Conservation (phyloP, 1,140 invertebrate genomes). For the Leptopilina clavipes region DNA sequence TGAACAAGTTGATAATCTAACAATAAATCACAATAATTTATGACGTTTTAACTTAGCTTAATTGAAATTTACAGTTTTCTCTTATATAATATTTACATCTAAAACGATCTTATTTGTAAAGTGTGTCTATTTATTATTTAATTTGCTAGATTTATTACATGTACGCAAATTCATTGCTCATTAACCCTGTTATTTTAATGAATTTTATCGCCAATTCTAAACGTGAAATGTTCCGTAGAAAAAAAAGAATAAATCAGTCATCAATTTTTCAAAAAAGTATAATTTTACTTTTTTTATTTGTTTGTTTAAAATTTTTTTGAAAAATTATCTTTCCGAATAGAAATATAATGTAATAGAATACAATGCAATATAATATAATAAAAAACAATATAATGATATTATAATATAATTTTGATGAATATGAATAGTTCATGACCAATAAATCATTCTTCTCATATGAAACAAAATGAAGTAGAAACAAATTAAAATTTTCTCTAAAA, state of each 20-base stretch:
- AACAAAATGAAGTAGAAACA: too few relatives aligned
- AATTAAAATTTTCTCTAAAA: too few relatives aligned
- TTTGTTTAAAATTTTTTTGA: too few relatives aligned
- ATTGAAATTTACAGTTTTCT: conserved; percentile 23
- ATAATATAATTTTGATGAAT: too few relatives aligned
- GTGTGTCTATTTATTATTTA: conserved; percentile 5
- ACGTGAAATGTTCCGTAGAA: background rate
- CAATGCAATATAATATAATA: too few relatives aligned
- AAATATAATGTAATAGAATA: too few relatives aligned
- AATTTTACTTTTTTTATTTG: background rate
- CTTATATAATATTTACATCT: conserved; percentile 28
- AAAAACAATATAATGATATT: too few relatives aligned
- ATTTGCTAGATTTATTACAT: conserved; percentile 11
- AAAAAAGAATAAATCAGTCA: background rate
- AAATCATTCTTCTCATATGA: background rate
- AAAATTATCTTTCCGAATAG: too few relatives aligned
- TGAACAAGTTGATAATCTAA: background rate
- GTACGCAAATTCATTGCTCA: conserved; percentile 8
- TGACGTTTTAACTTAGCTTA: conserved; percentile 1
- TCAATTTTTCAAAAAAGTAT: background rate
- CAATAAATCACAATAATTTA: conserved; percentile 15
- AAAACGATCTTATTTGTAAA: conserved; percentile 13
- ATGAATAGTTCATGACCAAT: background rate
- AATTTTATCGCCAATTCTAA: conserved; percentile 21
- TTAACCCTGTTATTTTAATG: conserved; percentile 21